These are phyloP conservation scores for Cassiopea xamachana DNA, from an alignment of 30 jellyfish, hydroid and myxozoan species.

Conservation along the genomic window DNA sequence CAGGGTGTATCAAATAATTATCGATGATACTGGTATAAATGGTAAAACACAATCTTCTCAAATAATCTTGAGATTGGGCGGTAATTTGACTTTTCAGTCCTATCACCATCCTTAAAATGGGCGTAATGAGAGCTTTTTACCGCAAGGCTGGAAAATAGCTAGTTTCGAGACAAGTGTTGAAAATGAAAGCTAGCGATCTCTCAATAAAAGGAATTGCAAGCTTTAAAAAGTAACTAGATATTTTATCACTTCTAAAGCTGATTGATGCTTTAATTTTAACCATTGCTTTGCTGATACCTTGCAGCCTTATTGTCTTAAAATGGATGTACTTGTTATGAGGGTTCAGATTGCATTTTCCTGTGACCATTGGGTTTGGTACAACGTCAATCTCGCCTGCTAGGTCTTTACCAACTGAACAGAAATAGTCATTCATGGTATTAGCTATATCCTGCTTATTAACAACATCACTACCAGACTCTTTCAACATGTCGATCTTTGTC, in stretches of 20 bases:
- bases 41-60: slow-evolving; percentile 44
- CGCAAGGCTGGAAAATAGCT: background rate
- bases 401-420: slow-evolving; percentile 57
- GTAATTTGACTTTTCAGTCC: slow-evolving; percentile 1
- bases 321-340: background rate
- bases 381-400: slow-evolving; percentile 31
- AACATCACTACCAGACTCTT: slow-evolving; percentile 18
- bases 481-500: slow-evolving; percentile 1
- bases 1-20: background rate
- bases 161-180: slow-evolving; percentile 31
- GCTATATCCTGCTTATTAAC: slow-evolving; percentile 8
- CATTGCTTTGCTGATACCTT: slow-evolving; percentile 1
- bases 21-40: slow-evolving; percentile 39
- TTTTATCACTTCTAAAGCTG: slow-evolving; percentile 1
- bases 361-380: slow-evolving; percentile 22
- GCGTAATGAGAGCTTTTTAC: slow-evolving; percentile 7
- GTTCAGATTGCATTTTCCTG: slow-evolving; percentile 35
- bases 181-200: slow-evolving; percentile 14
- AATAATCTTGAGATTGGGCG: slow-evolving; percentile 46
- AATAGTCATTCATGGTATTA: slow-evolving; percentile 22
- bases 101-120: slow-evolving; percentile 21
- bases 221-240: slow-evolving; percentile 14
- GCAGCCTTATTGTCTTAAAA: background rate
- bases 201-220: slow-evolving; percentile 10
- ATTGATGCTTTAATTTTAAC: background rate